Evolutionary conservation across 2,797 vertebrate species (phyloP), one percentile per base, ranked within the genome.

Genomic region (Helarctos malayanus): DNA sequence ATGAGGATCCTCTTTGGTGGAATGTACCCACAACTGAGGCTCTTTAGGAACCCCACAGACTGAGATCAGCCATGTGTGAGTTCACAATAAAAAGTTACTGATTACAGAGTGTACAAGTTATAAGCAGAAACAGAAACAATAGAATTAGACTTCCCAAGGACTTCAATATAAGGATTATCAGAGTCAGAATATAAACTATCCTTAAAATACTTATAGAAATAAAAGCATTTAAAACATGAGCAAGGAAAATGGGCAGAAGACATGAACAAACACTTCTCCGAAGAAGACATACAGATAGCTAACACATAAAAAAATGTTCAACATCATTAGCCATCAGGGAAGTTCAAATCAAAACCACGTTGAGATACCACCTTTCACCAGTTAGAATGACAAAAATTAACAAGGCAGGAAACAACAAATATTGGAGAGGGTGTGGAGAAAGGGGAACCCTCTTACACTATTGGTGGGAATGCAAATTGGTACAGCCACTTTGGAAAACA

Each of bases 191-290:
- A 49, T 45, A 92, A 87, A 87, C 3, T 23, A 13, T 76, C 29
- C 73, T 89, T 91, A 79, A 54, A 79, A 41, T 68, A 32, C 75
- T 92, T 68, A 86, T 45, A 45, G 56, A 93, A 96, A 89, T 68
- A 45, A 95, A 89, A 79, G 29, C 63, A 59, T 78, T 89, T 56
- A 78, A 91, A 91, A 63, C 35, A 45, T 68, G 41, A 81, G 19
- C 41, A 75, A 87, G 61, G 54, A 1, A 7, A 63, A 76, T 41
- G 41, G 41, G 41, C 41, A 41, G 41, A 41, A 41, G 41, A 41
- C 41, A 41, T 41, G 41, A 41, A 41, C 41, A 41, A 41, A 41
- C 41, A 41, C 41, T 41, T 41, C 41, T 41, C 41, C 41, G 41
- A 41, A 41, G 41, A 41, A 41, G 41, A 41, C 41, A 41, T 41